Evolutionary conservation across 1,140 invertebrate species (phyloP), one percentile per base, ranked within the genome.

Genomic region (Ooceraea biroi): DNA sequence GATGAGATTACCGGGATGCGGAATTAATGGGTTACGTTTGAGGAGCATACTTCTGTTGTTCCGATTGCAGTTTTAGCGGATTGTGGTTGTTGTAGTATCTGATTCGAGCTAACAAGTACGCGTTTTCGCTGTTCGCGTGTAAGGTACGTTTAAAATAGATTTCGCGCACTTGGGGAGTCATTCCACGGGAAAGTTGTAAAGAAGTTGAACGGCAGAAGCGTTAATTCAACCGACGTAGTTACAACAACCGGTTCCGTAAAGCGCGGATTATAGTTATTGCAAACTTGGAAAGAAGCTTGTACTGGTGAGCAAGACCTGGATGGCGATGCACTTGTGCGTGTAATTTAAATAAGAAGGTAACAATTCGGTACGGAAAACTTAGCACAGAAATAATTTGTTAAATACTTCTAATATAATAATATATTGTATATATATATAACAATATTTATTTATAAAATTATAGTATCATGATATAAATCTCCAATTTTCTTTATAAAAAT

Each of bases 211-310:
- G 63, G 48, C 41, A 22, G 30, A 55, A 30, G 48, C 19, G 68
- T 71, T 71, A 71, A 71, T 63, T 36, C 27, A 55, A 19, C 36
- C 36, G 36, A 65, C n/a, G n/a, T 44, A 65, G 63, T 65, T 65
- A 65, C 63, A 65, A 71, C 46, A 65, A 71, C 46, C 68, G 11
- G 48, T 57, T 57, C 68, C 68, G 68, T 71, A 71, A 71, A 71
- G 17, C 52, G 14, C 27, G 46, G 48, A 48, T 71, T 52, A 55
- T 8, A 71, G 46, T 52, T 50, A 50, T 41, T 50, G 48, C 48
- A 52, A 52, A 27, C 46, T 27, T n/a, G 68, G 68, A 27, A 50
- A 50, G 68, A 27, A 71, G 68, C 46, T 27, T 27, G 19, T 27
- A n/a, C 46, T 7, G 1, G 60, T 17, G 10, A 44, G 41, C 19